phyloP scores from a whole-genome alignment of 2,113 vertebrate genomes.

The Alligator sinensis region DNA sequence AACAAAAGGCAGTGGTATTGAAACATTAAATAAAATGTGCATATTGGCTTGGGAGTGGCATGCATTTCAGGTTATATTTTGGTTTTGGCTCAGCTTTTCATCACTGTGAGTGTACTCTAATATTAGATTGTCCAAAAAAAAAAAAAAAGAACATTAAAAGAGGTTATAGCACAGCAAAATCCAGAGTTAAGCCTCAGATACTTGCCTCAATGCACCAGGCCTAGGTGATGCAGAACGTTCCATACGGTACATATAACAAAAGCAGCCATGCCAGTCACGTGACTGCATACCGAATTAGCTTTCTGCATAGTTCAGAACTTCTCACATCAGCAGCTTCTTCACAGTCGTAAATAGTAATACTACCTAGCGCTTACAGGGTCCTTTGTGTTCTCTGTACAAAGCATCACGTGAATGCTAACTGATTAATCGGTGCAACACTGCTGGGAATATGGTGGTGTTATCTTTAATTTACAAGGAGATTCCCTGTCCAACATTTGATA shows the following conservation, averaged over 20 bases:
- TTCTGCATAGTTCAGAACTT: neutral
- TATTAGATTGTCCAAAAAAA: neutral
- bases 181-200: neutral
- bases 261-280: neutral
- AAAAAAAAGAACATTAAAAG: neutral
- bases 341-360: neutral
- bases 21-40: neutral
- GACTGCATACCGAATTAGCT: neutral
- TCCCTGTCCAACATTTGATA: neutral
- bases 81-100: neutral
- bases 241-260: constrained; percentile 13
- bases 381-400: neutral
- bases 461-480: neutral
- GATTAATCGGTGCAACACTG: neutral
- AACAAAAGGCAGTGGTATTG: neutral
- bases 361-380: neutral
- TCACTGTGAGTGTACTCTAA: neutral
- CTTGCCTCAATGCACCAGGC: neutral
- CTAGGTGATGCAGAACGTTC: neutral
- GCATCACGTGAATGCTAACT: neutral
- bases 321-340: neutral
- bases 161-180: neutral
- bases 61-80: neutral
- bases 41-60: neutral
- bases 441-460: neutral